A percentile compares a stretch with the other conserved stretches of the same genome.
Conservation (phyloP, 2,113 vertebrate species). For the Empidonax traillii region DNA sequence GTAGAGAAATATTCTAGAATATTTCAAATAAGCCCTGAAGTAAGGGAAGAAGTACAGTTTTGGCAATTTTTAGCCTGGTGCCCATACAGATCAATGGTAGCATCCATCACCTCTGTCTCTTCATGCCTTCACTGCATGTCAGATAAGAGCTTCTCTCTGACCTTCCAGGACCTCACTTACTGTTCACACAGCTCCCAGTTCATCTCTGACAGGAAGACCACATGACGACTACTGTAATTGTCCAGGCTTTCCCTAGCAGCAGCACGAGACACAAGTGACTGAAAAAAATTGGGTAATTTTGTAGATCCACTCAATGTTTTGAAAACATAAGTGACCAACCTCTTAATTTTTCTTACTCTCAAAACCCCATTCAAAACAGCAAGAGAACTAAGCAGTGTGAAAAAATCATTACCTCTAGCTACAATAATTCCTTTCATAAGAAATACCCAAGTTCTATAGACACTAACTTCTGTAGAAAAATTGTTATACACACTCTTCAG, state of each 20-base stretch:
- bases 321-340: not conserved
- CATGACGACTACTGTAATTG: not conserved
- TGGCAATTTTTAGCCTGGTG: not conserved
- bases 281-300: not conserved
- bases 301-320: not conserved
- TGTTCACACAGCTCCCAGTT: not conserved
- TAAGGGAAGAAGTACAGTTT: not conserved
- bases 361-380: not conserved
- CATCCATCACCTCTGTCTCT: not conserved
- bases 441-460: not conserved
- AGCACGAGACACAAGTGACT: not conserved
- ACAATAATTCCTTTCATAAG: not conserved
- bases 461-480: not conserved
- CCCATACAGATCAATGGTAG: not conserved
- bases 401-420: not conserved
- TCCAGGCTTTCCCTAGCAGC: not conserved
- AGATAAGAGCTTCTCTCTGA: not conserved
- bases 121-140: fast-evolving
- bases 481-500: not conserved
- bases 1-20: not conserved
- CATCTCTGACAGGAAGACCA: not conserved
- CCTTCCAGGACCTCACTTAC: not conserved
- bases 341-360: not conserved
- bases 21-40: not conserved
- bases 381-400: not conserved